These are phyloP conservation scores for Hystrix cristata DNA, from an alignment of 2,113 vertebrate genomes.

Conservation along the genomic window DNA sequence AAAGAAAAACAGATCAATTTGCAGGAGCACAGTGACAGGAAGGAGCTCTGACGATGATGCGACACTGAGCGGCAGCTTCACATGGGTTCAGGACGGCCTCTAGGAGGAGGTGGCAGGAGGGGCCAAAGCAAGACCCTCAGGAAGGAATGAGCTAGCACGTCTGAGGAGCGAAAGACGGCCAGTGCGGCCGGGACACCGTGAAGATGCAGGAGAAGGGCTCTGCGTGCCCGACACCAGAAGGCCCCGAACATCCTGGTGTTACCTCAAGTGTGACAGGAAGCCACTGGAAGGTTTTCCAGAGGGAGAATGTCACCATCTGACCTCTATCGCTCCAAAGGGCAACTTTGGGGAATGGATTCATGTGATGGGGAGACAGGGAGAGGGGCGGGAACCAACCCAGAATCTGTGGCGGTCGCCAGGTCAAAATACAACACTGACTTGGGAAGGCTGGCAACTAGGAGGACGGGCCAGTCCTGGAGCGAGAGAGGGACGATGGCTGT, in stretches of 20 bases:
- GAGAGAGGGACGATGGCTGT: rapidly evolving
- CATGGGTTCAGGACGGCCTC: rapidly evolving
- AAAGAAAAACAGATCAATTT: rapidly evolving
- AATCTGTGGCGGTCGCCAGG: rapidly evolving
- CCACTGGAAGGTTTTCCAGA: neutral
- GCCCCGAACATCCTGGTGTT: neutral
- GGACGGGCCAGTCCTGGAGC: neutral
- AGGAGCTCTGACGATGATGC: rapidly evolving
- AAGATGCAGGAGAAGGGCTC: rapidly evolving
- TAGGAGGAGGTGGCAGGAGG: no score
- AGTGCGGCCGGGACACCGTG: neutral
- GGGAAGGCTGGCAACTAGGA: rapidly evolving
- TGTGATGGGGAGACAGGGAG: rapidly evolving
- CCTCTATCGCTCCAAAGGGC: neutral
- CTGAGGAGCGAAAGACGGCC: neutral
- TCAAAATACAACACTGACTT: neutral
- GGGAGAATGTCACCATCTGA: neutral
- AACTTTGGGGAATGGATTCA: neutral
- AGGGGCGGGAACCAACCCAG: rapidly evolving
- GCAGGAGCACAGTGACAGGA: neutral
- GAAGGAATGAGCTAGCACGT: neutral
- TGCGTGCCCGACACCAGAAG: neutral
- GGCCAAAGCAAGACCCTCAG: neutral
- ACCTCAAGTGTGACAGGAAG: rapidly evolving
- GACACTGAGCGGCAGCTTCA: rapidly evolving